A percentile compares a stretch with the other conserved stretches of the same genome.
Evolutionary conservation across 2,888 invertebrate species (phyloP).

Genomic region (Ypsolopha sequella): DNA sequence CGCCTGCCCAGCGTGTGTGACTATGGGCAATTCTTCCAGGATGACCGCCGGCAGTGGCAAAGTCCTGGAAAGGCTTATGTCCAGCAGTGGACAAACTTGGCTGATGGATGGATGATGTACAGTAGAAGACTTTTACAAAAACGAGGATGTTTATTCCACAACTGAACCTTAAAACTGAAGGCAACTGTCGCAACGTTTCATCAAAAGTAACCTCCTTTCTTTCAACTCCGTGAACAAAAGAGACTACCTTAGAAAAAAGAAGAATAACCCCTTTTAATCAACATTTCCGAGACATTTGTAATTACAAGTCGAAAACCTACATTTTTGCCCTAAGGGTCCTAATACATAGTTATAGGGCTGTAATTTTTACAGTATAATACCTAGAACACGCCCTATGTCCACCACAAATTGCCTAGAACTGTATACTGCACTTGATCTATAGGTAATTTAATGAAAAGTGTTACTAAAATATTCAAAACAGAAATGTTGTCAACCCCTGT

Average conservation of each 20-base stretch:
- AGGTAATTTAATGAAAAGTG: neutral
- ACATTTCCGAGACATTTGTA: neutral
- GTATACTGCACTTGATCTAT: neutral
- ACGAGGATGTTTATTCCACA: no score
- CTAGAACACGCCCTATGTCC: neutral
- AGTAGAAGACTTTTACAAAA: no score
- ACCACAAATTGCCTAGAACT: neutral
- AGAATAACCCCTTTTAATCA: neutral
- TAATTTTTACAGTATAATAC: neutral
- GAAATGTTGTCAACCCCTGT: neutral
- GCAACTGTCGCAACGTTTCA: no score
- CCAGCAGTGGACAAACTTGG: no score
- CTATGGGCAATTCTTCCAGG: no score
- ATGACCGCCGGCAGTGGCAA: no score
- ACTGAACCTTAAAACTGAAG: no score
- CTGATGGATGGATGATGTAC: no score
- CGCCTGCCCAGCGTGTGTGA: no score
- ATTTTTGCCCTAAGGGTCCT: neutral
- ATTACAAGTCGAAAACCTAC: constrained; percentile 2
- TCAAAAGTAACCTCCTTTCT: neutral
- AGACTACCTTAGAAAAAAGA: neutral
- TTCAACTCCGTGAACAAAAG: neutral
- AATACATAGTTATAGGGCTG: neutral
- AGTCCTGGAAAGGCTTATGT: no score
- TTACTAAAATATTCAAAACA: neutral